Evolutionary conservation across 2,797 vertebrate species (phyloP), one percentile per base, ranked within the genome.

Genomic region (Rhinophrynus dorsalis): DNA sequence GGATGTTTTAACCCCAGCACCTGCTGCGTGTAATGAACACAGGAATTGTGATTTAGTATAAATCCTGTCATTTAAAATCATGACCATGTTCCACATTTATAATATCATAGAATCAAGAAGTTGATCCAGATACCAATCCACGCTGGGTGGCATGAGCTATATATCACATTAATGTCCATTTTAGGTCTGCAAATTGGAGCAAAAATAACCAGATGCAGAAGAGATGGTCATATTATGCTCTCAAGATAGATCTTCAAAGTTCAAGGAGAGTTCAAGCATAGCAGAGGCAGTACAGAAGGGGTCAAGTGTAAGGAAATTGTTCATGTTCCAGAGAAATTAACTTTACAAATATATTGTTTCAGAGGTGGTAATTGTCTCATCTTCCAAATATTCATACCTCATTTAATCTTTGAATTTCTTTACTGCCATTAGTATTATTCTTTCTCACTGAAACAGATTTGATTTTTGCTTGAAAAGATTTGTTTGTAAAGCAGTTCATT

Each of bases 191-290:
- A 95, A 95, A 95, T 93, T 94, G 92, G 90, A 95, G 90, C 89
- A 95, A 95, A 95, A 96, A 96, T 94, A 97, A 96, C 90, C 93
- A 95, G 94, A 97, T 96, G 92, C 93, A 92, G 94, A 94, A 89
- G 89, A 94, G 93, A 95, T 91, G 88, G 89, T 86, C 81, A 24
- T 86, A 89, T 91, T 91, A 84, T 79, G 82, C 87, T 90, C 85
- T 83, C 77, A 87, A 83, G 84, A 90, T 85, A 81, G 85, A 91
- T 90, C 88, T 89, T 87, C 87, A 85, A 91, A 94, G 96, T 98
- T 98, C 96, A 98, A 96, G 94, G 93, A 94, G 94, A 98, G 96
- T 98, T 98, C 95, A 97, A 91, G 91, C 96, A 91, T 92, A 88
- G 89, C 92, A 85, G 84, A 87, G 88, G 86, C 89, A 90, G 92